Evolutionary conservation across 2,797 vertebrate genomes (phyloP).

Genomic region (Allobates femoralis): DNA sequence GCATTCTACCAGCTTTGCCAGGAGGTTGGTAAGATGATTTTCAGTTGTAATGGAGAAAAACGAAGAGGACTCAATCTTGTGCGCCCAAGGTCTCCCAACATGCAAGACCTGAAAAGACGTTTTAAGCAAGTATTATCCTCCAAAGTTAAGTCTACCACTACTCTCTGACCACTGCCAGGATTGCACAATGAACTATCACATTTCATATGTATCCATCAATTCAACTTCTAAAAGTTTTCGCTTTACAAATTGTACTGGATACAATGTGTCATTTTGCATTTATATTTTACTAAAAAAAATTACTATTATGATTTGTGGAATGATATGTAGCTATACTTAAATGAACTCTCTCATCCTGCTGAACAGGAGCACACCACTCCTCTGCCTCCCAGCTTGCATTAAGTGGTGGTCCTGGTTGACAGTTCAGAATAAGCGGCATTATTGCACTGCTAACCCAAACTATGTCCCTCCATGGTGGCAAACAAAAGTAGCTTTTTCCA

Average conservation of each 20-base stretch:
- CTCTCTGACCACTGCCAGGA: slow-evolving; percentile 72
- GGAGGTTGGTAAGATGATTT: slow-evolving; percentile 84
- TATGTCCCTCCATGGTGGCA: no score
- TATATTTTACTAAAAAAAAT: background rate
- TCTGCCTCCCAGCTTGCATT: no score
- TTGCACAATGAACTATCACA: background rate
- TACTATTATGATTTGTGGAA: background rate
- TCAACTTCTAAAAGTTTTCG: background rate
- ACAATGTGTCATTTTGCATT: slow-evolving; percentile 4
- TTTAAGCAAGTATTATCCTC: slow-evolving; percentile 92
- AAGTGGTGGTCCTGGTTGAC: no score
- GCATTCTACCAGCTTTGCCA: slow-evolving; percentile 91
- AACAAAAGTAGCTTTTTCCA: no score
- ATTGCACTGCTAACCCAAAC: no score
- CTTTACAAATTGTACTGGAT: slow-evolving; percentile 30
- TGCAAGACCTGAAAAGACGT: slow-evolving; percentile 93
- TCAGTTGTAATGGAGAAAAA: slow-evolving; percentile 89
- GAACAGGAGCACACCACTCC: no score
- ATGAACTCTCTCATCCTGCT: no score
- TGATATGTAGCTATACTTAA: background rate
- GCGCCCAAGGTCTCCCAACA: slow-evolving; percentile 91
- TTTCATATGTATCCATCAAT: background rate
- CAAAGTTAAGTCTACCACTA: slow-evolving; percentile 84
- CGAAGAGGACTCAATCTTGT: slow-evolving; percentile 87
- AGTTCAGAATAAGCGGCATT: no score